A percentile compares a stretch with the other conserved stretches of the same genome.
Evolutionary conservation across 2,113 vertebrate genomes (phyloP).

Genomic region (western clawed frog (Xenopus tropicalis)): DNA sequence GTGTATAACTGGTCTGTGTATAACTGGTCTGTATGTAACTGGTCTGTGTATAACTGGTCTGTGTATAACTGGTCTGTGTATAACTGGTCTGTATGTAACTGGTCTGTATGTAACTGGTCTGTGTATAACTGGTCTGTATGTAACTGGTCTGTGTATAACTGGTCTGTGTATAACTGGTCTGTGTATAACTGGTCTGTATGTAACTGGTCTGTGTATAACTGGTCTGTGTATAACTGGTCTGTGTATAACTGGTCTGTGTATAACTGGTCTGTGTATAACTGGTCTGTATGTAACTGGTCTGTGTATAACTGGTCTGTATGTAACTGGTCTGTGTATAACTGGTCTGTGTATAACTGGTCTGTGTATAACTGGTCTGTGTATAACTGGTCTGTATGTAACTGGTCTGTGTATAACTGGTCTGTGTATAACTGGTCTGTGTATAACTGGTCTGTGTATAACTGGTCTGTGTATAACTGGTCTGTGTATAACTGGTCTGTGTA

Average conservation of each 20-base stretch:
- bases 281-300: not conserved
- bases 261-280: slow-evolving; percentile 40
- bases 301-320: slow-evolving; percentile 32
- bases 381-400: not conserved
- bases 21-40: slow-evolving; percentile 37
- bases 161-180: slow-evolving; percentile 5
- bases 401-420: slow-evolving; percentile 5
- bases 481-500: not conserved
- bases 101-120: not conserved
- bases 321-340: not conserved
- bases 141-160: not conserved
- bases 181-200: slow-evolving; percentile 3
- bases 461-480: slow-evolving; percentile 30
- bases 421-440: slow-evolving; percentile 3
- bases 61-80: slow-evolving; percentile 36
- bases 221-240: slow-evolving; percentile 30
- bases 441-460: not conserved
- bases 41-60: not conserved
- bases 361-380: too few species aligned
- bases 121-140: slow-evolving; percentile 32
- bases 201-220: not conserved
- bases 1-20: not conserved
- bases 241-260: not conserved
- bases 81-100: too few species aligned
- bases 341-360: slow-evolving; percentile 5